A percentile compares a stretch with the other conserved stretches of the same genome.
These are phyloP conservation scores for Cyclargus thomasi DNA, from an alignment of 1,140 invertebrate species.

Conservation along the genomic window DNA sequence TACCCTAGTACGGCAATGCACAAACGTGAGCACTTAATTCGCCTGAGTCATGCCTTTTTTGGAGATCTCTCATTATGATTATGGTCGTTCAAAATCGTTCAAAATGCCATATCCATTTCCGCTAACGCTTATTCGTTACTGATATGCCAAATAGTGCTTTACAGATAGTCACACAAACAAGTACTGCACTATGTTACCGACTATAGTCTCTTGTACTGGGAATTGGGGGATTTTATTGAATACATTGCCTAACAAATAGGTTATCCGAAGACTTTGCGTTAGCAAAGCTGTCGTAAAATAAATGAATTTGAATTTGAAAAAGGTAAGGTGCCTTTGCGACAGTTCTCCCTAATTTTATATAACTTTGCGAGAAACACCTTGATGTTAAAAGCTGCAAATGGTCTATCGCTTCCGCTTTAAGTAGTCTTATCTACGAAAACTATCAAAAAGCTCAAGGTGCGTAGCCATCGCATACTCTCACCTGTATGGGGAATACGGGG, in stretches of 20 bases:
- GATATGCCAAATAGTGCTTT: background rate
- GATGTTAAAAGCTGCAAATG: background rate
- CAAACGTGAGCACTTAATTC: slow-evolving; percentile 20
- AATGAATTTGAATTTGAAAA: no score
- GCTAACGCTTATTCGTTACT: background rate
- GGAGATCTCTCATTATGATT: slow-evolving; percentile 36
- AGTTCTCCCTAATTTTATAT: background rate
- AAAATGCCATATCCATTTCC: slow-evolving; percentile 17
- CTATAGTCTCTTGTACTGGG: no score
- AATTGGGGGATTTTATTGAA: no score
- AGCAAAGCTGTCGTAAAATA: no score
- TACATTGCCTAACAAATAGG: no score
- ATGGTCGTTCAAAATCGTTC: slow-evolving; percentile 32
- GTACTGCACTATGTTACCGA: no score
- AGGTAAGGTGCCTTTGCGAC: no score
- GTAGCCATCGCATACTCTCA: background rate
- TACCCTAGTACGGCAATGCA: slow-evolving; percentile 24
- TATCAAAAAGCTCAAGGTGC: background rate
- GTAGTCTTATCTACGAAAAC: background rate
- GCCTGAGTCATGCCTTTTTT: slow-evolving; percentile 26
- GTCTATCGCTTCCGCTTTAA: background rate
- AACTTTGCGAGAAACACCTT: background rate
- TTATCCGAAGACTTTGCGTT: no score
- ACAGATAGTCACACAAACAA: no score
- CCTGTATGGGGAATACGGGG: background rate